Evolutionary conservation across 2,113 vertebrate species (phyloP).

Genomic region (Sciurus niger): DNA sequence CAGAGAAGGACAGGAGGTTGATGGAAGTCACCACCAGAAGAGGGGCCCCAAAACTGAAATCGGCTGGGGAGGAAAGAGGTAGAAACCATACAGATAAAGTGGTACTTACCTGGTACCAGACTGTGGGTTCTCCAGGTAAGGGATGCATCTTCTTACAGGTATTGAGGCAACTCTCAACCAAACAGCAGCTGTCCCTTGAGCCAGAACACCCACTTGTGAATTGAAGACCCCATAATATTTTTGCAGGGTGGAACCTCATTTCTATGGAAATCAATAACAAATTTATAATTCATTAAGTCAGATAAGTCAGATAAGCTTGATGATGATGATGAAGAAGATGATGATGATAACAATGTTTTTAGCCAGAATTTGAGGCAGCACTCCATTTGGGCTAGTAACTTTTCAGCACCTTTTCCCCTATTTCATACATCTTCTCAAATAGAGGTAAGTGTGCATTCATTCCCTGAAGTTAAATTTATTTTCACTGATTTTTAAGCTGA

Average conservation of each 20-base stretch:
- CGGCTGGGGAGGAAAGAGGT: neutral
- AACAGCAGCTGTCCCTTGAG: neutral
- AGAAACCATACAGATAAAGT: neutral
- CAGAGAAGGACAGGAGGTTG: neutral
- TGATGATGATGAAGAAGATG: neutral
- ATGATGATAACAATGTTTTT: neutral
- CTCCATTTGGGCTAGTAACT: neutral
- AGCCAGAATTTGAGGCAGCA: neutral
- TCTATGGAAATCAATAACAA: neutral
- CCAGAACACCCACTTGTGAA: neutral
- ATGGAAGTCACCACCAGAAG: neutral
- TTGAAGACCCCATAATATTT: neutral
- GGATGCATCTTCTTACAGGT: neutral
- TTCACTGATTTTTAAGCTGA: constrained; percentile 66
- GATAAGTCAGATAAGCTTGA: neutral
- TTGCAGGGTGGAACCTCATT: neutral
- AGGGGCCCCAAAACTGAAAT: neutral
- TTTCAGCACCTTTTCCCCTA: neutral
- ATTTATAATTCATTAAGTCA: neutral
- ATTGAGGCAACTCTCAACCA: neutral
- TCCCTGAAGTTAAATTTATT: constrained; percentile 71
- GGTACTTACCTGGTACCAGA: neutral
- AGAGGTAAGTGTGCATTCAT: constrained; percentile 50
- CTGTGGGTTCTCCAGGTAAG: neutral
- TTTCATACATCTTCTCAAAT: constrained; percentile 25